Evolutionary conservation across 1,140 invertebrate species (phyloP), one percentile per base, ranked within the genome.

Genomic region (Cephus cinctus): DNA sequence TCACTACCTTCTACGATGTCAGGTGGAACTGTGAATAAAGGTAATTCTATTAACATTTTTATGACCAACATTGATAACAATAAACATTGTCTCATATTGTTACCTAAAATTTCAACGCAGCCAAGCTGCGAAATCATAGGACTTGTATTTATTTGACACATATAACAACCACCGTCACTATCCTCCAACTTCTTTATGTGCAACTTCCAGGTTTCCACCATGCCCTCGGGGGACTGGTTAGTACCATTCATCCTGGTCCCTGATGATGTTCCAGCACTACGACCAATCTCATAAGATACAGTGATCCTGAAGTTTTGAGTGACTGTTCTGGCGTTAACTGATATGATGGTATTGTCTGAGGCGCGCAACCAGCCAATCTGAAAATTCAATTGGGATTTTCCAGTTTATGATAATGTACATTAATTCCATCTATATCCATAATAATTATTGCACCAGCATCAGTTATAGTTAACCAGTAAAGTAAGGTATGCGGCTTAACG

Each of bases 351-450:
- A 73, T 94, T 90, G 66, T 93, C 90, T 56, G 92, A 90, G 1
- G 87, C 88, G 60, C 88, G 83, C 57, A 95, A 81, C 92, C 92
- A 95, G n/a, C 89, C 91, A 18, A 95, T 90, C 92, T 95, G 71
- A 14, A 75, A 78, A 70, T n/a, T n/a, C n/a, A n/a, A n/a, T n/a
- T n/a, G n/a, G n/a, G n/a, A n/a, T n/a, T n/a, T n/a, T n/a, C n/a
- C n/a, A n/a, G n/a, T n/a, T n/a, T n/a, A n/a, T n/a, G n/a, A n/a
- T n/a, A n/a, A n/a, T n/a, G n/a, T n/a, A n/a, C n/a, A n/a, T n/a
- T n/a, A n/a, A n/a, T n/a, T n/a, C n/a, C n/a, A n/a, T n/a, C n/a
- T n/a, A n/a, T n/a, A n/a, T n/a, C n/a, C n/a, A n/a, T n/a, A n/a
- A n/a, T n/a, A n/a, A n/a, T n/a, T n/a, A n/a, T n/a, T n/a, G n/a